These are phyloP conservation scores for Hydroisotoma schaefferi DNA, from an alignment of 2,888 invertebrate genomes.

Conservation along the genomic window DNA sequence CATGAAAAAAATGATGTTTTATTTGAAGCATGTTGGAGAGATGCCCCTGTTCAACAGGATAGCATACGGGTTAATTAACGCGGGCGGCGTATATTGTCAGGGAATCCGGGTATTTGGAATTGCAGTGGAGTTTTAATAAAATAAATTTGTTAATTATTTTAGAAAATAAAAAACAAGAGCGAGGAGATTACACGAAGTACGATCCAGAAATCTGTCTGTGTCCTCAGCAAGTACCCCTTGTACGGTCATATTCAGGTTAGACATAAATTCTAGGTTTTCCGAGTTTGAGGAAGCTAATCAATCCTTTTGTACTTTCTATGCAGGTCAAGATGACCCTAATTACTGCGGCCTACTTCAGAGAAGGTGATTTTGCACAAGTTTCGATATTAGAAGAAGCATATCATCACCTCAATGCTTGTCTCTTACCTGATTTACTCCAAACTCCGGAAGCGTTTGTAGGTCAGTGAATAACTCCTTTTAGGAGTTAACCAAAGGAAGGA, in stretches of 20 bases:
- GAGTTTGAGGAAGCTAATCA: neutral
- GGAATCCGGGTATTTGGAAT: neutral
- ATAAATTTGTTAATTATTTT: slow-evolving; percentile 27
- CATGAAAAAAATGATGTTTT: too few relatives aligned
- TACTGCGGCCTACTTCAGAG: slow-evolving; percentile 94
- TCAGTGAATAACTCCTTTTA: slow-evolving; percentile 51
- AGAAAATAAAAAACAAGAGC: slow-evolving; percentile 87
- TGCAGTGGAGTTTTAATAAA: slow-evolving; percentile 8
- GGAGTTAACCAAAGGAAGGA: neutral
- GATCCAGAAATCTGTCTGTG: slow-evolving; percentile 97
- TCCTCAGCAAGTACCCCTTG: slow-evolving; percentile 81
- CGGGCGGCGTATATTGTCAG: too few relatives aligned
- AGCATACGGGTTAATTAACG: too few relatives aligned
- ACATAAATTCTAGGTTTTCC: slow-evolving; percentile 4
- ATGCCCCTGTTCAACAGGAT: too few relatives aligned
- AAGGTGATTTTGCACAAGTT: slow-evolving; percentile 86
- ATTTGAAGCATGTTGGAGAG: too few relatives aligned
- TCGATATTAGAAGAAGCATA: slow-evolving; percentile 86
- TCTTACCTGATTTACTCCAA: slow-evolving; percentile 57
- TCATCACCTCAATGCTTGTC: slow-evolving; percentile 82
- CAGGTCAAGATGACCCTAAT: slow-evolving; percentile 83
- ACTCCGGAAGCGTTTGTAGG: slow-evolving; percentile 66
- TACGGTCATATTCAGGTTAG: slow-evolving; percentile 88
- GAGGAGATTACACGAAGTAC: slow-evolving; percentile 95
- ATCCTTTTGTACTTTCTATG: slow-evolving; percentile 38